Evolutionary conservation across 2,888 invertebrate genomes (phyloP).

Genomic region (Myathropa florea): DNA sequence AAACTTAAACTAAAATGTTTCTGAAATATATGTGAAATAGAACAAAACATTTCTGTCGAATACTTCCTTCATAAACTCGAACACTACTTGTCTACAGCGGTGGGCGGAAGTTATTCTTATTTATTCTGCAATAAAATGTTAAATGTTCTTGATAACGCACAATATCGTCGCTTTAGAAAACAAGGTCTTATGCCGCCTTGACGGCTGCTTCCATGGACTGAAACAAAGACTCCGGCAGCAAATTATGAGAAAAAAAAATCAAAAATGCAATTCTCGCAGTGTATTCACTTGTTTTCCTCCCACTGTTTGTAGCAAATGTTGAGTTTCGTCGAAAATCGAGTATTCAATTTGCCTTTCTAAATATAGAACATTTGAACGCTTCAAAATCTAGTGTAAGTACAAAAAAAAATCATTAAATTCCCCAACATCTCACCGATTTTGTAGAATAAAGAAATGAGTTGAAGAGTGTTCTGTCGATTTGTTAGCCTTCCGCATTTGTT

Average conservation of each 20-base stretch:
- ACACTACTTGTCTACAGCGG: no score
- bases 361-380: conserved; percentile 50
- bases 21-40: no score
- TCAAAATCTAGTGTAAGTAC: conserved; percentile 47
- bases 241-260: neutral
- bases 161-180: no score
- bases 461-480: conserved; percentile 32
- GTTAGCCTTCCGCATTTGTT: conserved; percentile 30
- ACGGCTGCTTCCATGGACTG: no score
- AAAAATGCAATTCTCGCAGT: neutral
- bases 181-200: no score
- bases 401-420: conserved; percentile 48
- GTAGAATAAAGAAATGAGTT: neutral
- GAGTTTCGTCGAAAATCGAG: neutral
- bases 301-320: neutral
- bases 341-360: conserved; percentile 38
- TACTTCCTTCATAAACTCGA: no score
- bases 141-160: no score
- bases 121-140: no score
- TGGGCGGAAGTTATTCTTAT: no score
- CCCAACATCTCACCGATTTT: neutral
- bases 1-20: no score
- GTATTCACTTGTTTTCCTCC: neutral
- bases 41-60: no score
- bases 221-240: neutral